Base-by-base conservation (phyloP, 30 jellyfish, hydroid and myxozoan genomes). In the Sanderia malayensis region DNA sequence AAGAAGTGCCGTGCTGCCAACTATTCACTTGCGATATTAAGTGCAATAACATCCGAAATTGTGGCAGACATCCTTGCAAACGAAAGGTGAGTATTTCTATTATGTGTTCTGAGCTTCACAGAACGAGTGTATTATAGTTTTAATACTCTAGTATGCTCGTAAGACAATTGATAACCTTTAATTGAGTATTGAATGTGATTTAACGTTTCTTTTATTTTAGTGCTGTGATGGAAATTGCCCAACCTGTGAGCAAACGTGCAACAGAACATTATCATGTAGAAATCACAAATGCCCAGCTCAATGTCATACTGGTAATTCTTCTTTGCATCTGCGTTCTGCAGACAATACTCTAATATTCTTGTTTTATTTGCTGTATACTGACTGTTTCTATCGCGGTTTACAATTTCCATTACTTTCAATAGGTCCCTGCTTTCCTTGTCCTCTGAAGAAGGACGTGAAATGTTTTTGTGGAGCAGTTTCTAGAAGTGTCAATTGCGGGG, bases 171-270 rank as follows among this genome's bases (percentile, higher is more conserved):
- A n/a, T n/a, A n/a, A n/a, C n/a, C n/a, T n/a, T n/a, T n/a, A n/a
- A n/a, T n/a, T n/a, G n/a, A n/a, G n/a, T n/a, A n/a, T n/a, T 37
- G 13, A 37, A 37, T 37, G 52, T 37, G 52, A 37, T 37, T 37
- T 13, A 37, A 13, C 52, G 52, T 63, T 49, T 65, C 11, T 34
- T 44, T 84, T 26, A 0, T 70, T 62, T 2, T 59, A 91, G 98
- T 91, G 98, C 47, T 91, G 98, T 47, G 92, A 83, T 79, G 98
- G 98, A 0, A 69, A 47, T 33, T 91, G 98, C 32, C 98, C 96
- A 4, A 90, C 85, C 1, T 91, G 98, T 62, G 98, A 91, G 60
- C 96, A 83, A 55, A 69, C 76, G 18, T 91, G 98, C 45, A 84
- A 84, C 21, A 64, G 95, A 44, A 24, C 63, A 24, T 46, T 91